Conservation (phyloP, 2,113 vertebrate species). For the Corydoras maculifer region DNA sequence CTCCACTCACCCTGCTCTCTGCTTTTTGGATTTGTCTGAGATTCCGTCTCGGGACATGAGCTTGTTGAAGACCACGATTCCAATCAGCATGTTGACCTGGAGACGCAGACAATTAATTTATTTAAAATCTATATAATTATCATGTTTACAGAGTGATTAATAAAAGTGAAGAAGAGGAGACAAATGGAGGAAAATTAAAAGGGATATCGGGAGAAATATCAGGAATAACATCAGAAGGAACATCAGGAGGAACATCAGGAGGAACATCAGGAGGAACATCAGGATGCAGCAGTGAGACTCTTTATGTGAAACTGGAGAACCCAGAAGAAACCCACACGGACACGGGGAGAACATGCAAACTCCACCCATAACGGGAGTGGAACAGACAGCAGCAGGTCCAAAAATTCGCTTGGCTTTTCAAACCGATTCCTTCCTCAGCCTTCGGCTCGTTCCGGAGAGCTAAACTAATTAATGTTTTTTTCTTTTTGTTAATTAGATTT, state of each 20-base stretch:
- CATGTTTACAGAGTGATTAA: too few relatives aligned
- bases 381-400: constrained; percentile 20
- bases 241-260: too few relatives aligned
- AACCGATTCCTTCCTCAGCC: constrained; percentile 12
- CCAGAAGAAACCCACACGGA: too few relatives aligned
- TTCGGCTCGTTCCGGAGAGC: constrained; percentile 62
- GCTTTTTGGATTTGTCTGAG: constrained; percentile 99
- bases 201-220: too few relatives aligned
- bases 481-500: constrained; percentile 63
- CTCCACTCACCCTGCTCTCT: constrained; percentile 89
- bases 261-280: too few relatives aligned
- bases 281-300: too few relatives aligned
- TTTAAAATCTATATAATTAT: too few relatives aligned
- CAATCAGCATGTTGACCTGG: constrained; percentile 97
- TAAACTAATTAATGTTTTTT: constrained; percentile 55
- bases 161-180: too few relatives aligned
- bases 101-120: neutral
- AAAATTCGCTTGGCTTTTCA: neutral
- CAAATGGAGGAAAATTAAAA: too few relatives aligned
- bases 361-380: neutral
- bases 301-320: too few relatives aligned
- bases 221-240: too few relatives aligned
- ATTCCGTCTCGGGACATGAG: constrained; percentile 97
- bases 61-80: constrained; percentile 98
- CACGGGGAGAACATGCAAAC: neutral